Evolutionary conservation across 2,888 invertebrate species (phyloP).

Genomic region (Sphaeridia pumilis): DNA sequence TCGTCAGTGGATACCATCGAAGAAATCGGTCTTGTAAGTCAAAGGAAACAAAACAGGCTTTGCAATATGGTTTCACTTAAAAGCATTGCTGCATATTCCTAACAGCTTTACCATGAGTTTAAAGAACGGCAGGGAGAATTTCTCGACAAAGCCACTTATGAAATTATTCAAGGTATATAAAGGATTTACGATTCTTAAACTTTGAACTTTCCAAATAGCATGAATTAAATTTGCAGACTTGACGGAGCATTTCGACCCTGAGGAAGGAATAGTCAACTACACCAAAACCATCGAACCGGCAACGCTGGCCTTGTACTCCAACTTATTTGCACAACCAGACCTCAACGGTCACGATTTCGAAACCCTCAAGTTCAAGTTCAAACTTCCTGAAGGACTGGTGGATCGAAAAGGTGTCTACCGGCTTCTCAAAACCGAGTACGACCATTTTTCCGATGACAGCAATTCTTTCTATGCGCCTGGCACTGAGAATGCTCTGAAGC

Average conservation of each 20-base stretch:
- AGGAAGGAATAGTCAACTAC: slow-evolving; percentile 29
- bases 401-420: slow-evolving; percentile 25
- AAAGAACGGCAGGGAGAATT: slow-evolving; percentile 22
- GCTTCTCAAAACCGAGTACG: slow-evolving; percentile 41
- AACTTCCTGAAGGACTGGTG: slow-evolving; percentile 29
- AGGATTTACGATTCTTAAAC: no score
- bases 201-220: not conserved
- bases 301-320: slow-evolving; percentile 31
- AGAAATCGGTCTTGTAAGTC: slow-evolving; percentile 27
- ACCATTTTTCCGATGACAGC: slow-evolving; percentile 48
- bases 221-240: slow-evolving; percentile 15
- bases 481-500: slow-evolving; percentile 37
- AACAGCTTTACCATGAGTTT: slow-evolving; percentile 30
- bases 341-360: slow-evolving; percentile 25
- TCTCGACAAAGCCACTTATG: slow-evolving; percentile 27
- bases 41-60: not conserved
- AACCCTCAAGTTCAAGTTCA: slow-evolving; percentile 28
- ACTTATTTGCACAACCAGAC: slow-evolving; percentile 30
- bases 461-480: slow-evolving; percentile 40
- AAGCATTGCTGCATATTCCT: not conserved
- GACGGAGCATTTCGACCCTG: slow-evolving; percentile 28
- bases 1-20: slow-evolving; percentile 18
- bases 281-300: slow-evolving; percentile 18
- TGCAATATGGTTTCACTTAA: not conserved
- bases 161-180: slow-evolving; percentile 16